Evolutionary conservation across 2,113 vertebrate genomes (phyloP), one percentile per base, ranked within the genome.

Genomic region (Grallaria varia): DNA sequence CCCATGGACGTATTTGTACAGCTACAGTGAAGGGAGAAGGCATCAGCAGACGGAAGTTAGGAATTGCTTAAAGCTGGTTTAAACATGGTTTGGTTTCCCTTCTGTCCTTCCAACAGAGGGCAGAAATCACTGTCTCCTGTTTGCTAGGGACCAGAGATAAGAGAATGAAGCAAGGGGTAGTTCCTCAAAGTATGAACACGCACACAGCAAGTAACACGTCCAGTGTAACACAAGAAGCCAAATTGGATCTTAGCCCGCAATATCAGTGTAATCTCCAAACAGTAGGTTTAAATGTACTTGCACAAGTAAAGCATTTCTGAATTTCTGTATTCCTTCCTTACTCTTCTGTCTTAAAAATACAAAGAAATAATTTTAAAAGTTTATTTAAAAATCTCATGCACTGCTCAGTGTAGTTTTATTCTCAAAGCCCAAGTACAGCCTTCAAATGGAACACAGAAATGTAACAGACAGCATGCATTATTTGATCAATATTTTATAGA

Each of bases 1-100:
- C 78, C 64, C 37, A 44, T 14, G 28, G 40, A 22, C 0, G 0
- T 20, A n/a, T 30, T 73, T 37, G 25, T 58, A 28, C 2, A 0
- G 15, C 59, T 69, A 42, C 55, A 33, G 14, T 1, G 8, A 47
- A 64, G 0, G 4, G 52, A 79, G 45, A 49, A 64, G 45, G 92
- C 78, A 53, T 21, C 5, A 3, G 78, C 67, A 83, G 67, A 44
- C 9, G 42, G 35, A 85, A 76, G 15, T 60, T 8, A 66, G 40
- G 55, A 25, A 52, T 45, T 69, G 78, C 87, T 64, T 78, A 73
- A 50, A 75, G 66, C 49, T 56, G 58, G 9, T 31, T 84, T 45
- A n/a, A 52, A 60, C 12, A 1, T 2, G 7, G 58, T 21, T 88
- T 69, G 6, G 79, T 62, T 76, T 76, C 39, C 53, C 25, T 66